A percentile compares a stretch with the other conserved stretches of the same genome.
These are phyloP conservation scores for Globicephala melas DNA, from an alignment of 2,113 vertebrate genomes.

Conservation along the genomic window DNA sequence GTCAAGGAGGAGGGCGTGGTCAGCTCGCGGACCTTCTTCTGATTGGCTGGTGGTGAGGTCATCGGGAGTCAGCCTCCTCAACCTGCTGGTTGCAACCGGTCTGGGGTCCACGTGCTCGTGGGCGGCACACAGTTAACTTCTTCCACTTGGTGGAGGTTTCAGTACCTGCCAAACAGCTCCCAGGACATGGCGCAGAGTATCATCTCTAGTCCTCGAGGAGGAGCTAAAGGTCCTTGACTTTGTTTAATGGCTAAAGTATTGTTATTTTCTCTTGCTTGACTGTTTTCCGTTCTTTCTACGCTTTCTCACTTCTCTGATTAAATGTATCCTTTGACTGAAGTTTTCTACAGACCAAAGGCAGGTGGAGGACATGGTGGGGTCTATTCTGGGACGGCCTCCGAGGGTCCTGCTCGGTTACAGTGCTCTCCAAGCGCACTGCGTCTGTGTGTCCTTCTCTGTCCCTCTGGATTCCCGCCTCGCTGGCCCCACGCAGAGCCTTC, in stretches of 20 bases:
- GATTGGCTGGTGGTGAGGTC: not conserved
- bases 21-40: not conserved
- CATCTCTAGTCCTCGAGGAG: not conserved
- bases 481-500: not conserved
- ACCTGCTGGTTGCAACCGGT: not conserved
- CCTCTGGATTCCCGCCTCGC: fast-evolving
- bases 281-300: not conserved
- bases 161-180: not conserved
- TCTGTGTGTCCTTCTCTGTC: fast-evolving
- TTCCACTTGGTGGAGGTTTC: not conserved
- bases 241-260: not conserved
- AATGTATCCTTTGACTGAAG: not conserved
- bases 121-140: not conserved
- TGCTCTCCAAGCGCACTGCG: fast-evolving
- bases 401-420: not conserved
- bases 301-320: not conserved
- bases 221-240: not conserved
- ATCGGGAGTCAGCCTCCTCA: not conserved
- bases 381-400: not conserved
- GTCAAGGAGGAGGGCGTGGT: not conserved
- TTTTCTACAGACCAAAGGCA: not conserved
- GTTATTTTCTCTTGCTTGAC: not conserved
- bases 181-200: not conserved
- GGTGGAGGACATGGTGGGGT: not conserved
- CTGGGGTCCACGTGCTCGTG: not conserved